Conservation (phyloP, 2,888 invertebrate genomes). For the Zootermopsis nevadensis region DNA sequence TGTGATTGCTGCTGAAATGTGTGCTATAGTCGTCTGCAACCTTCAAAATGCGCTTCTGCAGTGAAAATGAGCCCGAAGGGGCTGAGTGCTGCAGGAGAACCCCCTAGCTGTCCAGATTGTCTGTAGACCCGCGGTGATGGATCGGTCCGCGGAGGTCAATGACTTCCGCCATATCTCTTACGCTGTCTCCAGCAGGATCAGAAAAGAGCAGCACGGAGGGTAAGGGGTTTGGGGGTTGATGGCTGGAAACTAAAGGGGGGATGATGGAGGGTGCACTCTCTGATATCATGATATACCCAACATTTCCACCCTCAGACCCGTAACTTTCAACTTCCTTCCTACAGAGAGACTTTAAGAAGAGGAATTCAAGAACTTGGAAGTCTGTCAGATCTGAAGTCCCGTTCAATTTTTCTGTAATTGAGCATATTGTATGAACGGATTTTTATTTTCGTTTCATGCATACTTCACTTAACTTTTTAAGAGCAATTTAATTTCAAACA, state of each 20-base stretch:
- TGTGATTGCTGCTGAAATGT: too few relatives aligned
- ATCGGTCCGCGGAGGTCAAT: slow-evolving; percentile 72
- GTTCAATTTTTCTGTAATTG: neutral
- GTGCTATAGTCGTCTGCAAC: neutral
- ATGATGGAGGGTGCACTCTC: slow-evolving; percentile 43
- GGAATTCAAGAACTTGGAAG: slow-evolving; percentile 3
- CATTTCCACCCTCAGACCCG: slow-evolving; percentile 16
- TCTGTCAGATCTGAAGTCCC: slow-evolving; percentile 4
- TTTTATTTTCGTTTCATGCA: too few relatives aligned
- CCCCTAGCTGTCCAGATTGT: slow-evolving; percentile 43
- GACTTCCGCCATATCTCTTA: slow-evolving; percentile 69
- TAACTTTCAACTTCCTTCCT: slow-evolving; percentile 36
- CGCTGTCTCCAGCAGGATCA: slow-evolving; percentile 48
- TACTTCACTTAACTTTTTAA: too few relatives aligned
- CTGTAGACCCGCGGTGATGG: slow-evolving; percentile 60
- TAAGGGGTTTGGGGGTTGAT: neutral
- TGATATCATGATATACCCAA: slow-evolving; percentile 45
- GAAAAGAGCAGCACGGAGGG: slow-evolving; percentile 23
- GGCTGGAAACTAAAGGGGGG: neutral
- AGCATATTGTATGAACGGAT: too few relatives aligned
- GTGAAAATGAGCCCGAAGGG: slow-evolving; percentile 18
- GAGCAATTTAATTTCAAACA: too few relatives aligned
- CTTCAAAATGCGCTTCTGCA: slow-evolving; percentile 23
- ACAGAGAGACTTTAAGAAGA: slow-evolving; percentile 22
- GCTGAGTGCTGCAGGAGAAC: slow-evolving; percentile 17